Evolutionary conservation across 2,797 vertebrate species (phyloP).

Genomic region (Merluccius polli): DNA sequence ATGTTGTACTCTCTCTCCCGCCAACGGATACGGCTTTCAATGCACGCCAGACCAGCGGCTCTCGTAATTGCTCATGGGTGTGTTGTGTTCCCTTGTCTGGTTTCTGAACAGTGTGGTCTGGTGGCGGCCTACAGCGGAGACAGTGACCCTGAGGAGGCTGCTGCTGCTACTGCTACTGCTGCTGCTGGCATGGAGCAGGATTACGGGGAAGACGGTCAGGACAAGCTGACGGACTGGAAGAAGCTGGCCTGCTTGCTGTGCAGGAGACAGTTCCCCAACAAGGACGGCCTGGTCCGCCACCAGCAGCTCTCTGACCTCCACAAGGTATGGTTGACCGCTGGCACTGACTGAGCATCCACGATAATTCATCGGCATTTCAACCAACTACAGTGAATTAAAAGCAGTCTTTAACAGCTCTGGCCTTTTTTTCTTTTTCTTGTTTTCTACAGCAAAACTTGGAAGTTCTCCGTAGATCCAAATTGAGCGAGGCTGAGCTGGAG

Average conservation of each 20-base stretch:
- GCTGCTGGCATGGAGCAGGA: slow-evolving; percentile 74
- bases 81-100: neutral
- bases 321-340: too few species aligned
- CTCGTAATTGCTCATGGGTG: neutral
- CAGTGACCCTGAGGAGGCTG: slow-evolving; percentile 92
- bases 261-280: slow-evolving; percentile 94
- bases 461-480: slow-evolving; percentile 83
- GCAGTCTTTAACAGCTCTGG: neutral
- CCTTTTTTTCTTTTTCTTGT: neutral
- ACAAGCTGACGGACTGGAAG: slow-evolving; percentile 94
- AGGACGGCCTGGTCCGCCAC: slow-evolving; percentile 86
- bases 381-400: neutral
- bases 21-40: neutral
- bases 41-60: neutral
- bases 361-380: neutral
- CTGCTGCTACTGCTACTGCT: too few species aligned
- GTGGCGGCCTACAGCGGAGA: slow-evolving; percentile 98
- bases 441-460: slow-evolving; percentile 93
- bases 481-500: slow-evolving; percentile 91
- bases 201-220: slow-evolving; percentile 74
- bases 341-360: too few species aligned
- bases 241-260: slow-evolving; percentile 97
- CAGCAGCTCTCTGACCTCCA: slow-evolving; percentile 97
- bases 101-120: slow-evolving; percentile 76
- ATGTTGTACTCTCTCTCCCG: neutral